Evolutionary conservation across 2,888 invertebrate genomes (phyloP), one percentile per base, ranked within the genome.

Genomic region (Pyrrhia umbra): DNA sequence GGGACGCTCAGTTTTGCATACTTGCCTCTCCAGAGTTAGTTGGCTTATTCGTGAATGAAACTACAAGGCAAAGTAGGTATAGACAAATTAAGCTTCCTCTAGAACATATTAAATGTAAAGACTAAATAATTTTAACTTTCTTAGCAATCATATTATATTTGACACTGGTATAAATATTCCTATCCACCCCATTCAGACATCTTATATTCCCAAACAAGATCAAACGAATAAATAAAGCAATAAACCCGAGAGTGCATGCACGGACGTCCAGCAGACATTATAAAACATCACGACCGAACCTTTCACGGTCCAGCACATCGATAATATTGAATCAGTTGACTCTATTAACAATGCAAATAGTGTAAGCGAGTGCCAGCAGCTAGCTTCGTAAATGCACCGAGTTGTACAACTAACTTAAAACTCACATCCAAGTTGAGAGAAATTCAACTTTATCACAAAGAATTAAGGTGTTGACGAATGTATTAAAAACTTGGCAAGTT

Each of bases 301-400:
- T 72, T 80, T 80, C 80, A 82, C 77, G 74, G 76, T 66, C 77
- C 70, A 52, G 78, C 80, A 77, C 87, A 85, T 88, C 89, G 86
- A 91, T 91, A 90, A 90, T 89, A 92, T 92, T 90, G 88, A 91
- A 91, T 91, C 90, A 88, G 90, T 89, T 86, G 86, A 89, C 87
- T 90, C 84, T 90, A 92, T 92, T 92, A 92, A 91, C 92, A 90
- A 90, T 91, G 92, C 90, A 91, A 91, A 91, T 91, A 90, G 81
- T 87, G 86, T 84, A 85, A 85, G 83, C 86, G 85, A 87, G 77
- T 83, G 86, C 86, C 80, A 85, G 83, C 82, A 87, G 88, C 89
- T 83, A 87, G 87, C 88, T 87, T 83, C 87, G 89, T 87, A 88
- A 90, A 90, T 91, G 91, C 90, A 89, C 85, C 75, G 81, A 85